Percentiles rank a stretch among this genome's conserved stretches.
phyloP scores from a whole-genome alignment of 2,113 vertebrate genomes.

The Rattus rattus region DNA sequence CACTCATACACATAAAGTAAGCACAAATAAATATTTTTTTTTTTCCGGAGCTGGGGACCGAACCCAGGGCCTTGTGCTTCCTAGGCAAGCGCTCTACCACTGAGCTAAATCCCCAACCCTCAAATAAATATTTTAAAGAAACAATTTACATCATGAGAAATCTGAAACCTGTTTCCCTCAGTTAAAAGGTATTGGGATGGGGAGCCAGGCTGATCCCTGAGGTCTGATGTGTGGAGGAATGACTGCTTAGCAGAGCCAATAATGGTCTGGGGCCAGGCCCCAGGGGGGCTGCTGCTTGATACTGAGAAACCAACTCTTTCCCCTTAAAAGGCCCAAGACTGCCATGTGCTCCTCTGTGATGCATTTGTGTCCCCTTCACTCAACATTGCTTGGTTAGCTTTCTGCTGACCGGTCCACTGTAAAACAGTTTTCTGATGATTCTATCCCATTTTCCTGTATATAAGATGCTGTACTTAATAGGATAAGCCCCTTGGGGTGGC shows the following conservation, averaged over 20 bases:
- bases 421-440: background rate
- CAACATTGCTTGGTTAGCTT: background rate
- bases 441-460: background rate
- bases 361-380: background rate
- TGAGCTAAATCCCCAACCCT: no score
- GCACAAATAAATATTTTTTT: background rate
- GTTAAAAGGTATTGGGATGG: background rate
- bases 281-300: background rate
- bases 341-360: background rate
- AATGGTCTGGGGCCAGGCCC: background rate
- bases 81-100: no score
- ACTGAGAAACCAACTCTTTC: background rate
- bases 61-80: no score
- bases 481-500: background rate
- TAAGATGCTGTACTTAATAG: background rate
- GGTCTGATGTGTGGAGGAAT: background rate
- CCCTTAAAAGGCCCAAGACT: background rate
- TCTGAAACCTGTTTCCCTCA: background rate
- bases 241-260: background rate
- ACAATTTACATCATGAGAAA: background rate
- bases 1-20: no score
- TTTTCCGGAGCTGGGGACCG: no score
- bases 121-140: conserved; percentile 23
- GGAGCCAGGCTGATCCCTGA: background rate
- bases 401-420: background rate